Base-by-base conservation (phyloP, 2,113 vertebrate genomes). In the Brachirus orientalis region DNA sequence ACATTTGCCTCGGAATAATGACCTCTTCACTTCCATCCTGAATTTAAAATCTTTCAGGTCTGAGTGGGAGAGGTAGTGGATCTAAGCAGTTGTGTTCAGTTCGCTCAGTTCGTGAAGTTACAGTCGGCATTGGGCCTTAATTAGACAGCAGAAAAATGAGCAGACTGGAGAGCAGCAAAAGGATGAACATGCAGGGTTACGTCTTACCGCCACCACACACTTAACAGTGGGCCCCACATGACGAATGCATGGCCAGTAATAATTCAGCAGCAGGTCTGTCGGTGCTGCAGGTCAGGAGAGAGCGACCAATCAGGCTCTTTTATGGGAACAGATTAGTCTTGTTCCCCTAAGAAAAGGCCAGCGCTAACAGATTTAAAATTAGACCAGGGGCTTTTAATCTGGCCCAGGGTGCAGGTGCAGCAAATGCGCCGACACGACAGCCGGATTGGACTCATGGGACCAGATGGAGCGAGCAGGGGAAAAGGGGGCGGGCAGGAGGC, bases 341-440 rank as follows among this genome's bases (percentile, higher is more conserved):
- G 77, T 74, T 41, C 71, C 52, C 65, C 59, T 45, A 17, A 81
- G 75, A 89, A 79, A 92, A 90, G 86, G 89, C 89, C 88, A 87
- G 83, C 70, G 82, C 86, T 89, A 91, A 92, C 91, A 91, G 88
- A 91, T 92, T 92, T 92, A 83, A 91, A 91, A 92, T 92, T 85
- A 91, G 88, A 89, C 77, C 55, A 33, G 73, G 57, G 74, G 83
- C 74, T 89, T 92, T 92, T 93, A 92, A 92, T 92, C 85, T 90
- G 90, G 79, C 62, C 58, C 13, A 77, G 89, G 92, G 92, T 88
- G 87, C 93, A 93, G 93, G 91, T 92, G 92, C 59, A 4, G 43
- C 62, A 16, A 33, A 44, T 33, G 58, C 77, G 76, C 78, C 59
- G 58, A 75, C 86, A 76, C 44, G 11, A 46, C 55, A 6, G 35